Base-by-base conservation (phyloP, 2,888 invertebrate species). In the Lithophane leautieri region DNA sequence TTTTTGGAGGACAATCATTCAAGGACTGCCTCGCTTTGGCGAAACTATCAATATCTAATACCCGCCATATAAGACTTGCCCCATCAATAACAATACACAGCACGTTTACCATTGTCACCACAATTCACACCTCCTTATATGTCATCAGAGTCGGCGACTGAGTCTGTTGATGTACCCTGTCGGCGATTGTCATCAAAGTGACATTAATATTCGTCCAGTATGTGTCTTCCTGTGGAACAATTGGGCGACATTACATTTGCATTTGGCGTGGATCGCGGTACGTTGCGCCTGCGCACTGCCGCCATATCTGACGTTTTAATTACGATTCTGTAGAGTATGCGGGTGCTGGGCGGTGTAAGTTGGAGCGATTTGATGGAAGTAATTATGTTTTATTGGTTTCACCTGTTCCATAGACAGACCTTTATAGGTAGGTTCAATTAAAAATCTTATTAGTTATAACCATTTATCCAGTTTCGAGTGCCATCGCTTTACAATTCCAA, bases 231-330 rank as follows among this genome's bases (percentile, higher is more conserved):
- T 89, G 88, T 77, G 73, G 80, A 86, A 90, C 91, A 90, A 90
- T 90, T 91, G 90, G 86, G 84, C 79, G 85, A 82, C 88, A 91
- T 58, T 52, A 52, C 22, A 66, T 91, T 91, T 90, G 92, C 94
- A 94, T 94, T 91, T 89, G 89, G 89, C 91, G 89, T 91, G 91
- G 91, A 91, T 92, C 81, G 85, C 90, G 81, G 90, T 72, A 78
- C 82, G 72, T 56, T 71, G 78, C 73, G 85, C 84, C 83, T 86
- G 84, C 88, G 89, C 91, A 88, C 69, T 89, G 91, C 90, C 89
- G 91, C 93, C 92, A 91, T 94, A 94, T 95, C 94, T 95, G 95
- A 96, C 94, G 91, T 93, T 94, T 95, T 95, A 95, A 96, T 96
- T 95, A 96, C 93, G 90, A 95, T 95, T 93, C 94, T 89, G 85